phyloP scores from a whole-genome alignment of 2,113 vertebrate species.

The Gopherus evgoodei region DNA sequence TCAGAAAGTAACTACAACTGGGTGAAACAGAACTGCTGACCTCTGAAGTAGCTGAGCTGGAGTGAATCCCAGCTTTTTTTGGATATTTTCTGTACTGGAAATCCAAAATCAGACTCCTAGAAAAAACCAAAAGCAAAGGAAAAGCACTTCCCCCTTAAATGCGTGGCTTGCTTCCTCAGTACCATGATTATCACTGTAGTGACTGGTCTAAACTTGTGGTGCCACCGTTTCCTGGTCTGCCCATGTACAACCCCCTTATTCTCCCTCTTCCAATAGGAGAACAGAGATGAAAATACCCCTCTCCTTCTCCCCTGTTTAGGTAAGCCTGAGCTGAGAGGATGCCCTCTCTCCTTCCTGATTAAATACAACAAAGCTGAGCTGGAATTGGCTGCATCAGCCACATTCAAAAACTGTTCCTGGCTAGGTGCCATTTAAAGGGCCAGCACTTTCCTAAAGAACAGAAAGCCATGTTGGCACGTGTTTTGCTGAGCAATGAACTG shows the following conservation, averaged over 20 bases:
- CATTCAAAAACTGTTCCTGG: constrained; percentile 13
- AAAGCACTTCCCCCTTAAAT: background rate
- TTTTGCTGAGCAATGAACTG: accelerated
- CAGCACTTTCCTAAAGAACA: background rate
- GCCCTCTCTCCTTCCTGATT: too few relatives aligned
- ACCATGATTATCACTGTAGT: background rate
- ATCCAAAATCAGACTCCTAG: background rate
- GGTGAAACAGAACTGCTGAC: constrained; percentile 35
- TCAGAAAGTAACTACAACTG: background rate
- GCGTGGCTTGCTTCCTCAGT: background rate
- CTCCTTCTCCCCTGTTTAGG: background rate
- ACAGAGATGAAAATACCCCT: background rate
- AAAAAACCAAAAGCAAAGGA: background rate
- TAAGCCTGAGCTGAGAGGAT: background rate
- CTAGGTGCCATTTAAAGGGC: background rate
- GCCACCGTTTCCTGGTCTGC: constrained; percentile 58
- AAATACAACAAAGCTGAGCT: background rate
- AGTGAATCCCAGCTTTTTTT: background rate
- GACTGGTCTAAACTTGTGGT: constrained; percentile 70
- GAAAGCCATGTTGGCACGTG: background rate
- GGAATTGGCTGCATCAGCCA: background rate
- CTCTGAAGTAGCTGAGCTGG: background rate
- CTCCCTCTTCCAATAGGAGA: constrained; percentile 4
- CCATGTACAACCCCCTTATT: background rate
- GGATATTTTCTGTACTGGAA: background rate